Base-by-base conservation (phyloP, 1,140 invertebrate species). In the Aphidius ervi region DNA sequence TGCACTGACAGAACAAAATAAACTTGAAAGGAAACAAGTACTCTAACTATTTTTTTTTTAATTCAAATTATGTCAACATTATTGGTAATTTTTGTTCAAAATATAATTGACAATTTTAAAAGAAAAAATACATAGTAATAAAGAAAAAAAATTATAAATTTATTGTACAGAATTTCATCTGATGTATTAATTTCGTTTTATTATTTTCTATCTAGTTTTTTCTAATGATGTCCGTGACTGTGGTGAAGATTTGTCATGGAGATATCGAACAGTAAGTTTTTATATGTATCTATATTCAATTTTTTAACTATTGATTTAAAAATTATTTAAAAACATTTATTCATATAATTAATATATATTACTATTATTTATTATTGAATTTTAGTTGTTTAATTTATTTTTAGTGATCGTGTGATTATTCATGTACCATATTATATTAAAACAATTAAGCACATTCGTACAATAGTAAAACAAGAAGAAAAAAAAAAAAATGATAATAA, bases 351-450 rank as follows among this genome's bases (percentile, higher is more conserved):
- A 16, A 16, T 16, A 16, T 16, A 16, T 16, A 16, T 56, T 37
- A 46, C 5, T 42, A 45, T 46, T 10, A 53, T 45, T 46, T 10
- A 46, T 48, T 47, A 9, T 55, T 40, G 16, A 43, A 42, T 40
- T 54, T 8, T 9, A 23, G 9, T 43, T 61, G 9, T 16, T 16
- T 16, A 16, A 45, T 57, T 61, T 53, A 42, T 50, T 53, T 65
- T 39, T 47, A 59, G 70, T 56, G 68, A 67, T 7, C 76, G 72
- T 39, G 72, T 79, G 41, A 68, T 77, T 39, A 80, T 79, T 46
- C 77, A 80, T 59, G 74, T 79, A 8, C 77, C 78, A 1, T 78
- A 77, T 55, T 71, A 79, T 45, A 66, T 80, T 39, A 77, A 81
- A 53, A 74, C 74, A 9, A 67, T 77, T 6, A 67, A 78, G 5